Evolutionary conservation across 2,888 invertebrate species (phyloP).

Genomic region (Drosophila quasianomalipes): DNA sequence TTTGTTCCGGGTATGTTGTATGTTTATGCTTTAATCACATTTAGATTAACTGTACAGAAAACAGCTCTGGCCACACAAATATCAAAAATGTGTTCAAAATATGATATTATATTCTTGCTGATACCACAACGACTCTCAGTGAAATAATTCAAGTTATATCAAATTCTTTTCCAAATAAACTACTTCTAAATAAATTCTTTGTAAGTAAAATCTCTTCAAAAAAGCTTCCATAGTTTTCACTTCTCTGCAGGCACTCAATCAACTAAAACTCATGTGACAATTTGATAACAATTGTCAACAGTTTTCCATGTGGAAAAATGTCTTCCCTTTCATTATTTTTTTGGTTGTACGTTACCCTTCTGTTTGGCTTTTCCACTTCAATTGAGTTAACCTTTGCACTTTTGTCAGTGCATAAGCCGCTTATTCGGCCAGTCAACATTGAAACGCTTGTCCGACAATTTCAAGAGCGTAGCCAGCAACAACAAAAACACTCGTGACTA

Average conservation of each 20-base stretch:
- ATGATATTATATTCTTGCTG: neutral
- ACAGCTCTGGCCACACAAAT: neutral
- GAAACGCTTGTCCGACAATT: constrained; percentile 39
- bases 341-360: constrained; percentile 15
- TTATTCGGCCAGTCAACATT: constrained; percentile 44
- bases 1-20: neutral
- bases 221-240: constrained; percentile 20
- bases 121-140: neutral
- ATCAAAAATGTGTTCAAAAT: neutral
- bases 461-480: constrained; percentile 39
- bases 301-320: constrained; percentile 10
- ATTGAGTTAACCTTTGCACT: constrained; percentile 57
- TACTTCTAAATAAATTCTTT: neutral
- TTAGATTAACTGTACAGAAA: neutral
- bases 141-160: neutral
- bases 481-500: constrained; percentile 54
- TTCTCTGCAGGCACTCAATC: constrained; percentile 26
- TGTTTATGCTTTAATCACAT: neutral
- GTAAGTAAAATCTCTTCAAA: neutral
- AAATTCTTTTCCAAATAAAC: neutral
- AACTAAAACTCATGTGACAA: constrained; percentile 40
- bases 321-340: neutral
- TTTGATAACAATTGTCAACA: constrained; percentile 42
- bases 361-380: constrained; percentile 41
- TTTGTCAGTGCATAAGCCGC: constrained; percentile 52